Base-by-base conservation (phyloP, 2,888 invertebrate species). In the Tanytarsus gracilentus region DNA sequence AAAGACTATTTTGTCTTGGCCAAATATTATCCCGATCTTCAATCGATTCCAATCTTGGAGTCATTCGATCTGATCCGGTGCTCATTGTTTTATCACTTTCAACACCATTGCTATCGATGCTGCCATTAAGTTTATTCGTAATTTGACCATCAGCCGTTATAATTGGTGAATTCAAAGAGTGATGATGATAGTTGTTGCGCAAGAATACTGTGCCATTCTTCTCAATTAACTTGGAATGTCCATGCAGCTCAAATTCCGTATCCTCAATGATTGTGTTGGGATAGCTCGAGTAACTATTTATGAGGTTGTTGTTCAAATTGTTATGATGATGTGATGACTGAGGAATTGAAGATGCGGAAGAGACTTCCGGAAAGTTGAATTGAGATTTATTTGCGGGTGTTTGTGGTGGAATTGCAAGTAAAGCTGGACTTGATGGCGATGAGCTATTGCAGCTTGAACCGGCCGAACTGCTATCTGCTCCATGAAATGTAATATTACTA, bases 401-500 rank as follows among this genome's bases (percentile, higher is more conserved):
- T 68, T 75, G 72, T 72, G 75, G 67, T 70, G 70, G 60, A 9
- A 62, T 40, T 69, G 68, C 71, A 69, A 68, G 76, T 66, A 84
- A 77, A 66, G 93, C 94, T 53, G 97, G 96, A 70, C 93, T 94
- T 66, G 95, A 95, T 63, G 96, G 95, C 63, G 94, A 92, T 62
- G 95, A 95, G 72, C 93, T 94, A 76, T 94, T 95, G 77, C 94
- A 95, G 72, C 94, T 95, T 61, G 95, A 95, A 61, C 93, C 91
- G 71, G 89, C 93, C 40, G 94, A 94, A 73, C 92, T 90, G 65
- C 90, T 91, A 75, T 93, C 92, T 23, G 85, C 87, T 53, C 83
- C 78, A 65, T 76, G 63, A 62, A 64, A 64, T 48, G 62, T 50
- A 39, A 51, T 50, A 9, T 25, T 51, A 60, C n/a, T n/a, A n/a